Conservation (phyloP, 2,888 invertebrate species). For the Hypomecis punctinalis region DNA sequence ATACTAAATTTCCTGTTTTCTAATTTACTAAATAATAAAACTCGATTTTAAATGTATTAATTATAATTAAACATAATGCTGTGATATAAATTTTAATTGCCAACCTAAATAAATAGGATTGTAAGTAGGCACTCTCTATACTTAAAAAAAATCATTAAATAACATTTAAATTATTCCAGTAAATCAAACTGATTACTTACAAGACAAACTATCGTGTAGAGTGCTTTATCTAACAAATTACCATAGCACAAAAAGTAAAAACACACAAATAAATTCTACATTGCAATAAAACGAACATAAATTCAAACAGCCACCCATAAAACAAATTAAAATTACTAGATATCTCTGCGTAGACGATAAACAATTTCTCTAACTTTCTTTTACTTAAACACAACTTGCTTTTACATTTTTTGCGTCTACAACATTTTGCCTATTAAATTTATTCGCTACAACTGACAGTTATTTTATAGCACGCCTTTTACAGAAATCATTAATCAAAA, state of each 20-base stretch:
- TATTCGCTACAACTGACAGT: conserved; percentile 5
- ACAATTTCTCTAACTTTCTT: conserved; percentile 44
- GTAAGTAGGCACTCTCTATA: too few relatives aligned
- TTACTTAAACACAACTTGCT: conserved; percentile 33
- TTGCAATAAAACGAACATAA: conserved; percentile 15
- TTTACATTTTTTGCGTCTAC: conserved; percentile 21
- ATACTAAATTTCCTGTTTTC: too few relatives aligned
- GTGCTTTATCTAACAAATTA: neutral
- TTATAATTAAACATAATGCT: too few relatives aligned
- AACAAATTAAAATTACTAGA: conserved; percentile 22
- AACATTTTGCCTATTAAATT: conserved; percentile 16
- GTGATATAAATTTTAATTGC: too few relatives aligned
- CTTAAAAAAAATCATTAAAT: neutral
- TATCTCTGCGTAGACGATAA: conserved; percentile 19
- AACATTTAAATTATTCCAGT: neutral
- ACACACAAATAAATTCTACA: neutral
- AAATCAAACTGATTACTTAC: neutral
- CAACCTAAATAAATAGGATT: too few relatives aligned
- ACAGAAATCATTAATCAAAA: conserved; percentile 13
- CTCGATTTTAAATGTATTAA: too few relatives aligned
- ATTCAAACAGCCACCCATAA: conserved; percentile 21
- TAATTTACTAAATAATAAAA: too few relatives aligned
- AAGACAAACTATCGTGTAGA: neutral
- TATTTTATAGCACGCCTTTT: conserved; percentile 21
- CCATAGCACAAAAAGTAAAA: conserved; percentile 1